phyloP scores from a whole-genome alignment of 2,888 invertebrate species.

The Druceiella hillmani region DNA sequence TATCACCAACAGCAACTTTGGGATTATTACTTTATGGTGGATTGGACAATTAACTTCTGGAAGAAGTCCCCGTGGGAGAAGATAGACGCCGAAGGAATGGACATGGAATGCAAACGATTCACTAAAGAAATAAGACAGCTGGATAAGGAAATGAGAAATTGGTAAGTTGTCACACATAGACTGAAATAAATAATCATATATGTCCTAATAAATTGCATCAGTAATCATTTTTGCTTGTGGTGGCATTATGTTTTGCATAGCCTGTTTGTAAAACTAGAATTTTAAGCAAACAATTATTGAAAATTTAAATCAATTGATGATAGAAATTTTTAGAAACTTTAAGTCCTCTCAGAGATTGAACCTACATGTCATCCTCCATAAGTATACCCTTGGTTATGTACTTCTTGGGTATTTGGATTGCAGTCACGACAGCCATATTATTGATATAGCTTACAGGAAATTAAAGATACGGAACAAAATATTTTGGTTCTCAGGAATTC shows the following conservation, averaged over 20 bases:
- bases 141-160: slow-evolving; percentile 72
- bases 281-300: too few species aligned
- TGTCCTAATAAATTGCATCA: not conserved
- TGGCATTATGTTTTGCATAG: not conserved
- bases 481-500: too few species aligned
- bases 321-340: too few species aligned
- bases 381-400: too few species aligned
- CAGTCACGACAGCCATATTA: too few species aligned
- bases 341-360: too few species aligned
- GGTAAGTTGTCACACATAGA: slow-evolving; percentile 40
- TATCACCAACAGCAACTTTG: slow-evolving; percentile 71
- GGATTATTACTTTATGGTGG: slow-evolving; percentile 82
- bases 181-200: not conserved
- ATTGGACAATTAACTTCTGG: slow-evolving; percentile 84
- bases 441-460: too few species aligned
- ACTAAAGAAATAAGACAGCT: slow-evolving; percentile 76
- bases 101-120: slow-evolving; percentile 90
- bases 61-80: slow-evolving; percentile 91
- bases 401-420: too few species aligned
- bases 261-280: too few species aligned
- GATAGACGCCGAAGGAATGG: slow-evolving; percentile 92
- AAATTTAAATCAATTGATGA: too few species aligned
- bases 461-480: too few species aligned
- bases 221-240: slow-evolving; percentile 3
- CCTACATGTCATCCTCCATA: too few species aligned